Evolutionary conservation across 2,797 vertebrate genomes (phyloP), one percentile per base, ranked within the genome.

Genomic region (Agapornis canus): DNA sequence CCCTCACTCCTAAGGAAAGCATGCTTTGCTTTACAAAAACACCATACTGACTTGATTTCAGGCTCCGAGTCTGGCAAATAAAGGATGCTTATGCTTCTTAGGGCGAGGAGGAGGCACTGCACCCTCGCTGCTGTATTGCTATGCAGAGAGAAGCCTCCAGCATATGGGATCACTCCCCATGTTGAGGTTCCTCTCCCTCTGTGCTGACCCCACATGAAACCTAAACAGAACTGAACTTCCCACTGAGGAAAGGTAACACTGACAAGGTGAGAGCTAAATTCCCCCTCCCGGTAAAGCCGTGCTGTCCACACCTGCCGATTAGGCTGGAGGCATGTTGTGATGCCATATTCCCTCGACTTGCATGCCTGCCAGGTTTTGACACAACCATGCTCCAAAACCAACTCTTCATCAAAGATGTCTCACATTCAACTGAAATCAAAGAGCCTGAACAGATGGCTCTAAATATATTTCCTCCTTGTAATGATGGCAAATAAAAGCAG

Each of bases 401-500:
- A 37, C 86, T 59, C 90, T 82, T 80, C 92, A 79, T 68, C 84
- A 92, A 82, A 89, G 94, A 54, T 82, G 70, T 49, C 82, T 88
- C 66, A 75, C 51, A 89, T 71, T 56, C 72, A 77, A 37, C 48
- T 91, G 89, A 82, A 92, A 94, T 92, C 86, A 94, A 95, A 82
- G 90, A 90, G 40, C 59, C 64, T 84, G 64, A 88, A 87, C 84
- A 94, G 94, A 93, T 93, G 84, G 82, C 88, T 72, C 84, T 80
- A 93, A 92, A 83, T 68, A 14, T 29, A 93, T 89, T 96, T 94
- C 94, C 90, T 89, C 83, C 84, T 93, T 86, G 81, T 84, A 96
- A 94, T 69, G 86, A 93, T 52, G 90, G 94, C 92, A 94, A 95
- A 94, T 93, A 77, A 93, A 96, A 75, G 89, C 85, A 77, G 91